Percentiles rank a stretch among this genome's conserved stretches.
phyloP scores from a whole-genome alignment of 1,140 invertebrate genomes.

The Ips typographus region DNA sequence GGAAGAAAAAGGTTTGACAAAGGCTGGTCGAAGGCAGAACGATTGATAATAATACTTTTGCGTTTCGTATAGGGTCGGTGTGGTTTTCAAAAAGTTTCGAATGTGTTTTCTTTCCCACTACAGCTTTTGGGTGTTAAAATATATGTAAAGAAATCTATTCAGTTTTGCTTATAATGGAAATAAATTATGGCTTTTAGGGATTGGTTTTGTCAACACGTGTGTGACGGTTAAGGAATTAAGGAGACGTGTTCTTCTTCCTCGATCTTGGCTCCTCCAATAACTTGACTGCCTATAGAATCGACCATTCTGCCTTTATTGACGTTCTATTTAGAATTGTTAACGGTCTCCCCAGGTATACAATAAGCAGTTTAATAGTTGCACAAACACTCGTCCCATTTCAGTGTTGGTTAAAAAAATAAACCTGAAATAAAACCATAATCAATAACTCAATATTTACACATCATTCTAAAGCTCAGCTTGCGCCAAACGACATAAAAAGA shows the following conservation, averaged over 20 bases:
- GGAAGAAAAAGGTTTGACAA: constrained; percentile 39
- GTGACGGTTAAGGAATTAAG: constrained; percentile 32
- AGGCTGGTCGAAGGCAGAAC: constrained; percentile 35
- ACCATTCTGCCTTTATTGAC: no score
- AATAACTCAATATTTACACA: constrained; percentile 22
- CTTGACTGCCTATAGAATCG: no score
- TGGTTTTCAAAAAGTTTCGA: constrained; percentile 42
- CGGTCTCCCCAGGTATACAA: no score
- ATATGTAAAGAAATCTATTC: constrained; percentile 42
- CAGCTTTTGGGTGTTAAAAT: constrained; percentile 35
- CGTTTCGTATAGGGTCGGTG: constrained; percentile 36
- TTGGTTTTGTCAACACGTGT: constrained; percentile 45
- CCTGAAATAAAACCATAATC: background rate
- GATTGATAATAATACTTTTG: constrained; percentile 31
- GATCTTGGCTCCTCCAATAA: no score
- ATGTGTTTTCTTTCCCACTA: constrained; percentile 38
- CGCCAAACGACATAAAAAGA: background rate
- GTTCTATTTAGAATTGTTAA: no score
- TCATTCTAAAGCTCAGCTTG: background rate
- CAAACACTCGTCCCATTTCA: no score
- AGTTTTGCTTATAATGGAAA: constrained; percentile 36
- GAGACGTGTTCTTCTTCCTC: constrained; percentile 27
- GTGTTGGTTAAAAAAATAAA: no score
- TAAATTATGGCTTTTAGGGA: constrained; percentile 41
- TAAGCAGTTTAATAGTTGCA: no score